phyloP scores from a whole-genome alignment of 2,113 vertebrate genomes.

The Nerophis lumbriciformis region DNA sequence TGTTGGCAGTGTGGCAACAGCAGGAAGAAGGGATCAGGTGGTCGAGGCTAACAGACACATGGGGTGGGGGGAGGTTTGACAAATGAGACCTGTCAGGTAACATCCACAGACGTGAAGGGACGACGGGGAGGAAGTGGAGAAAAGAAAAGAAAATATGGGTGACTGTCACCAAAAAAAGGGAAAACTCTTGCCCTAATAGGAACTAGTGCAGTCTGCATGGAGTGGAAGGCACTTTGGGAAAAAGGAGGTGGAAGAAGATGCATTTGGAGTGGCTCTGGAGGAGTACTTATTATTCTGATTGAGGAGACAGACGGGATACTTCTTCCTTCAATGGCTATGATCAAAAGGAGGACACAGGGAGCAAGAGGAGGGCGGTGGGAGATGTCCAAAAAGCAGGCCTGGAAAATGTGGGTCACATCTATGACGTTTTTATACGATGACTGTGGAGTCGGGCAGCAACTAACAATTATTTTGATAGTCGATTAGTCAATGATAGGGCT shows the following conservation, averaged over 20 bases:
- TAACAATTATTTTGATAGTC: too few relatives aligned
- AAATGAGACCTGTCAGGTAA: slow-evolving; percentile 13
- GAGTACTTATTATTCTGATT: slow-evolving; percentile 3
- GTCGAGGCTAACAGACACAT: slow-evolving; percentile 5
- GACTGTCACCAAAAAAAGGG: not conserved
- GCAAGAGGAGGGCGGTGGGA: not conserved
- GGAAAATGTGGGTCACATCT: slow-evolving; percentile 6
- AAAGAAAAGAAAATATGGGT: not conserved
- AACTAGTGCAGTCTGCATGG: not conserved
- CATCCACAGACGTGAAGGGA: slow-evolving; percentile 9
- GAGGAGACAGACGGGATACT: not conserved
- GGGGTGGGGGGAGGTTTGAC: slow-evolving; percentile 1
- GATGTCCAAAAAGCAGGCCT: not conserved
- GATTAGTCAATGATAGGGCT: not conserved
- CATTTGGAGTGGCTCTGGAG: slow-evolving; percentile 1
- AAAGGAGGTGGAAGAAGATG: not conserved
- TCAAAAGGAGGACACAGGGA: not conserved
- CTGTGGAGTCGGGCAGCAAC: not conserved
- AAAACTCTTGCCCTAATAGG: not conserved
- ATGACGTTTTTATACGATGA: not conserved
- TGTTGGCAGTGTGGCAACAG: slow-evolving; percentile 2
- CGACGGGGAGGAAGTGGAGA: not conserved
- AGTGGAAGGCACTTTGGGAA: slow-evolving; percentile 1
- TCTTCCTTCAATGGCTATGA: slow-evolving; percentile 7
- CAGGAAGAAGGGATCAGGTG: slow-evolving; percentile 5